Evolutionary conservation across 53 echinoderm and acorn worm species (phyloP).

Genomic region (Actinopyga echinites): DNA sequence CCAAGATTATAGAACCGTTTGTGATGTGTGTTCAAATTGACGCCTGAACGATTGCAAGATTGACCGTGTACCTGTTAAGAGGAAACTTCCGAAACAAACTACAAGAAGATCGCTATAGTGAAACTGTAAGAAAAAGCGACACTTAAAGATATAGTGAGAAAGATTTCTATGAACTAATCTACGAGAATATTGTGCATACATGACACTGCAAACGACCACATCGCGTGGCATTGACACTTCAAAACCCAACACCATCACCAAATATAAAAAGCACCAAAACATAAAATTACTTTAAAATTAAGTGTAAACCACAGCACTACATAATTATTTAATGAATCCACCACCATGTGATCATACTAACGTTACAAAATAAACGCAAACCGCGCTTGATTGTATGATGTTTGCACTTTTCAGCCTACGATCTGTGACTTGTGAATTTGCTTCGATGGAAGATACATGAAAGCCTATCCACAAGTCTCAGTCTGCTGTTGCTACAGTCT

Average conservation of each 20-base stretch:
- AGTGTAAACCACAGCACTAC: background rate
- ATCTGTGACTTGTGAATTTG: no score
- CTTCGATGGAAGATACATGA: no score
- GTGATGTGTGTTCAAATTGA: no score
- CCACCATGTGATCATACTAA: no score
- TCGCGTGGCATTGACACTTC: conserved; percentile 12
- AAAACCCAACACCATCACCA: background rate
- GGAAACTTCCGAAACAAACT: background rate
- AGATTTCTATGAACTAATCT: background rate
- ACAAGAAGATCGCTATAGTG: no score
- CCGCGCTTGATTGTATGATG: no score
- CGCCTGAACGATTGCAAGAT: background rate
- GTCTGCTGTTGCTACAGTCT: no score
- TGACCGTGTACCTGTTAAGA: background rate
- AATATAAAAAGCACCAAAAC: background rate
- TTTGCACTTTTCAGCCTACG: no score
- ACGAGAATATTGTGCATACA: conserved; percentile 19
- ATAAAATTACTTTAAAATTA: background rate
- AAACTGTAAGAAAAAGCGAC: background rate
- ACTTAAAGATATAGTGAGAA: background rate
- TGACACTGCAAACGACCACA: conserved; percentile 17
- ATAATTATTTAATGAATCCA: no score
- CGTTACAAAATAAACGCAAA: no score
- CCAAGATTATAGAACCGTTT: no score
- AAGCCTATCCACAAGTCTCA: no score